Evolutionary conservation across 2,888 invertebrate species (phyloP), one percentile per base, ranked within the genome.

Genomic region (Monoplex corrugatus): DNA sequence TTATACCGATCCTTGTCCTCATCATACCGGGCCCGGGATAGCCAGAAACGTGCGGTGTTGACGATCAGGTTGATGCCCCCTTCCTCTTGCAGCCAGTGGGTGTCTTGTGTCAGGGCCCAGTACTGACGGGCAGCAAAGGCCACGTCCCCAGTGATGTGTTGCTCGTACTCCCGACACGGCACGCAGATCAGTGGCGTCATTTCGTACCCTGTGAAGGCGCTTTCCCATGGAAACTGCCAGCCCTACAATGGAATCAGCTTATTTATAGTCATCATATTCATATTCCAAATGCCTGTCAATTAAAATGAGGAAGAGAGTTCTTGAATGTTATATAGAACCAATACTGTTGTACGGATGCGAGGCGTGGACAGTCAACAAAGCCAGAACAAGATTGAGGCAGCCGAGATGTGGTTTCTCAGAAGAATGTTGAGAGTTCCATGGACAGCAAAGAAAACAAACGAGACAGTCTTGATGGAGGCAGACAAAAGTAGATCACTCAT

Each of bases 41-140:
- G 92, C 93, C 94, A 95, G 89, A 94, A 95, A 19, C 92, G 89
- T 6, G 95, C 95, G 28, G 95, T 94, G 40, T 93, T 93, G 80
- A 90, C 86, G 32, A 95, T 92, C 50, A 95, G 92, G 86, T 94
- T 93, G 86, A 92, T 92, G 0, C 93, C 93, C 35, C 93, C 90
- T 16, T 93, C 92, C 19, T 92, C 68, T 1, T 85, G 89, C 87
- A 95, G 91, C 89, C 93, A 94, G n/a, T 92, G 91, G 3, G 89
- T 90, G 90, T 95, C 95, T 23, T 92, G 87, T 0, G 95, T 94
- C 88, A 93, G 93, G 50, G 94, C 92, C 45, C 94, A 91, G 90
- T 95, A 95, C 87, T 94, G 94, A 28, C 94, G 89, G 23, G 95
- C 94, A 19, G 94, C 95, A 87, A 94, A 92, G 0, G 94, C 94